Evolutionary conservation across 2,113 vertebrate genomes (phyloP).

Genomic region (Pithys albifrons): DNA sequence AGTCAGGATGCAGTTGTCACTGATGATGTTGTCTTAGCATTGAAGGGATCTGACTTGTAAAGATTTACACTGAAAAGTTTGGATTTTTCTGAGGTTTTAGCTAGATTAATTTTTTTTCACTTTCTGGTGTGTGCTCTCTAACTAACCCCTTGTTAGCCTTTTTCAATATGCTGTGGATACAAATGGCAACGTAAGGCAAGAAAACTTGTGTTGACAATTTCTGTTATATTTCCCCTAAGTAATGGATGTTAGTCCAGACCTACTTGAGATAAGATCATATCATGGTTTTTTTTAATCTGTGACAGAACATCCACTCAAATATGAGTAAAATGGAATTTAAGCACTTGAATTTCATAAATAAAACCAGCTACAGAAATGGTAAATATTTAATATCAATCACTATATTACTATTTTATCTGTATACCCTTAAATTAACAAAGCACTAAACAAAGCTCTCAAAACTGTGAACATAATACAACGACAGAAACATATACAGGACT

Average conservation of each 20-base stretch:
- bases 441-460: not conserved
- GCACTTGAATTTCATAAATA: not conserved
- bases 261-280: not conserved
- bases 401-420: not conserved
- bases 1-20: not conserved
- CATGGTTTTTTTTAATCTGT: not conserved
- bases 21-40: not conserved
- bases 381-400: not conserved
- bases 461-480: not conserved
- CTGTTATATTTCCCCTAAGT: not conserved
- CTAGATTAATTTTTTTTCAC: not conserved
- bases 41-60: not conserved
- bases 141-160: not conserved
- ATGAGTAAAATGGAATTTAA: not conserved
- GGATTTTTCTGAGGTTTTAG: not conserved
- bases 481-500: not conserved
- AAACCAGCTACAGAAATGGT: not conserved
- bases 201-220: not conserved
- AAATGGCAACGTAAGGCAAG: not conserved
- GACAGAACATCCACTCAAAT: not conserved
- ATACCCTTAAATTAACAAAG: not conserved
- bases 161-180: not conserved
- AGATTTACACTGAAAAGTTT: not conserved
- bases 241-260: not conserved
- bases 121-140: not conserved